Conservation (phyloP, 1,140 invertebrate genomes). For the Drosophila nigrodunni region DNA sequence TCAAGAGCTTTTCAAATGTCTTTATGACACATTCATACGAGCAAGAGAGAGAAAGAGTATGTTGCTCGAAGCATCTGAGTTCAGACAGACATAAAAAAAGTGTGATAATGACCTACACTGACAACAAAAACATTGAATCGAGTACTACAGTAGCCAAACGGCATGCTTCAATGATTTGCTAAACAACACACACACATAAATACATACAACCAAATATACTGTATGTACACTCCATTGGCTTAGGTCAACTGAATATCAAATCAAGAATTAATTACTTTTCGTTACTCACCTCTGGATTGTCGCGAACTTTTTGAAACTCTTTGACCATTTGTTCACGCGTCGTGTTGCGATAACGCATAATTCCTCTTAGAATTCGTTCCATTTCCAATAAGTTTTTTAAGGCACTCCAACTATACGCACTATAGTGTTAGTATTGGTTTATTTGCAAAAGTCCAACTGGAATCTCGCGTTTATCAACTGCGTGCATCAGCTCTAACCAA, state of each 20-base stretch:
- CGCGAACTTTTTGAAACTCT: conserved; percentile 94
- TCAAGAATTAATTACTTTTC: conserved; percentile 32
- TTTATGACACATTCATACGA: conserved; percentile 10
- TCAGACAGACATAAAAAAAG: conserved; percentile 24
- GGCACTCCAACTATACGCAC: conserved; percentile 53
- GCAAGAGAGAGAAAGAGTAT: conserved; percentile 4
- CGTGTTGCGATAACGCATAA: conserved; percentile 93
- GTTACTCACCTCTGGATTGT: conserved; percentile 92
- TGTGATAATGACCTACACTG: conserved; percentile 35
- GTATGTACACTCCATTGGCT: neutral
- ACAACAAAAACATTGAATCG: conserved; percentile 21
- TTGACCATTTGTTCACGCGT: conserved; percentile 94
- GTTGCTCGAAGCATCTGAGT: conserved; percentile 21
- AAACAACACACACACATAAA: neutral
- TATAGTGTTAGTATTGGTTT: conserved; percentile 53
- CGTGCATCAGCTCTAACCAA: conserved; percentile 27
- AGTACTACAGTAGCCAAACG: conserved; percentile 32
- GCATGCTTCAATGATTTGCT: conserved; percentile 34
- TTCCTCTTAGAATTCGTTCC: conserved; percentile 94
- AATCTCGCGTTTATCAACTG: conserved; percentile 25
- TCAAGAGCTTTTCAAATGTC: conserved; percentile 6
- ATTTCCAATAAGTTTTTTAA: conserved; percentile 85
- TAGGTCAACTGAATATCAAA: conserved; percentile 36
- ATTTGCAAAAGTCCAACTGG: conserved; percentile 19
- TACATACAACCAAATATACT: too few species aligned